phyloP scores from a whole-genome alignment of 2,113 vertebrate species.

The Sinocyclocheilus grahami region DNA sequence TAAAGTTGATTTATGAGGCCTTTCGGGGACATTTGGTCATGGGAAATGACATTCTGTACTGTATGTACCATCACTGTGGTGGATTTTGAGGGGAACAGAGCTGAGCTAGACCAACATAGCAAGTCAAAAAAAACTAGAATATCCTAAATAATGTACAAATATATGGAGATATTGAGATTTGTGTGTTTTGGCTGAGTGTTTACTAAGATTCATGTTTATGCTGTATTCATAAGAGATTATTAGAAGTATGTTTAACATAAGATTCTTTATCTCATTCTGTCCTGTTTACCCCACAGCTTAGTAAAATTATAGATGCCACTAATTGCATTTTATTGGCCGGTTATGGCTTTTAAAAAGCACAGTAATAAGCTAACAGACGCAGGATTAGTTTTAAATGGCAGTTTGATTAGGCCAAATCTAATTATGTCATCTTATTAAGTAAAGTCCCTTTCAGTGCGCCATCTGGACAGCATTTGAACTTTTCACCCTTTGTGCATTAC shows the following conservation, averaged over 20 bases:
- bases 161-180: not conserved
- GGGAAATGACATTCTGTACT: not conserved
- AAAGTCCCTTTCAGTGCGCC: conserved; percentile 49
- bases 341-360: conserved; percentile 12
- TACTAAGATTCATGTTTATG: not conserved
- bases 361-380: conserved; percentile 45
- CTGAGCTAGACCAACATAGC: not conserved
- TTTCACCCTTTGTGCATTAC: conserved; percentile 4
- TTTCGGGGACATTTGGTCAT: not conserved
- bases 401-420: conserved; percentile 64
- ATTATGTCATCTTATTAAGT: conserved; percentile 44
- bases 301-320: conserved; percentile 7
- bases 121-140: not conserved
- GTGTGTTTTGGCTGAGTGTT: not conserved
- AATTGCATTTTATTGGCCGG: conserved; percentile 15
- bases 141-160: not conserved
- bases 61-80: not conserved
- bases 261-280: conserved; percentile 1
- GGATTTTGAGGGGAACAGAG: not conserved
- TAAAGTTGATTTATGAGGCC: not conserved
- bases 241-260: not conserved
- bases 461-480: conserved; percentile 53
- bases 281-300: not conserved
- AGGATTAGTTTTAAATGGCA: conserved; percentile 65
- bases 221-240: not conserved